Evolutionary conservation across 2,797 vertebrate species (phyloP), one percentile per base, ranked within the genome.

Genomic region (Amniataba percoides): DNA sequence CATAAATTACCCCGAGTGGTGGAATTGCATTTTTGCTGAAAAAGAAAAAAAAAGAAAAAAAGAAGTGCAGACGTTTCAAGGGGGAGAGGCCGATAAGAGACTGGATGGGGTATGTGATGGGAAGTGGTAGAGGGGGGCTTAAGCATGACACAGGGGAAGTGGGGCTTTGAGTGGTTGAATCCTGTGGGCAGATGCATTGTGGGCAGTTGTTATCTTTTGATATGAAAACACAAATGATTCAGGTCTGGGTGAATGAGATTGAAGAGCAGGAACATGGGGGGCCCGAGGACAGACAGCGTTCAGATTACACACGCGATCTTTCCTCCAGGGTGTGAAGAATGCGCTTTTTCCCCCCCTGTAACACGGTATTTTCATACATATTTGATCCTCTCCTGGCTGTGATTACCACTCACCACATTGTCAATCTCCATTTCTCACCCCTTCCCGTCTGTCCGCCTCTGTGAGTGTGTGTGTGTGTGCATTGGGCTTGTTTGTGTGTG

Each of bases 371-470:
- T 92, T 93, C 87, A 92, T 93, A 89, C 87, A 92, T 92, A 94
- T 94, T 92, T 93, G 84, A 93, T 87, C 87, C 78, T 88, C 86
- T 89, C 83, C 79, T 83, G 84, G 74, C 84, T 88, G 87, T 85
- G 87, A 92, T 94, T 93, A 89, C 88, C 84, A 83, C 77, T 89
- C 82, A 51, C 78, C 74, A 65, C 59, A 34, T 83, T 91, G 88
- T 92, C 90, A 89, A 61, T 91, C 87, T 87, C 78, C 80, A 91
- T 88, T 79, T 84, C 70, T 78, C 82, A 76, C 65, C 80, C 70
- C 63, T 86, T 68, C 49, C 77, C 75, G 80, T 68, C 62, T 68
- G 62, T 69, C 42, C 60, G 31, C 42, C 43, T 62, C 42, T 45
- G 25, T 73, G 63, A 62, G 43, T 75, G 80, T 71, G 69, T 46